Percentiles rank a stretch among this genome's conserved stretches.
Conservation (phyloP, 2,113 vertebrate genomes). For the Myotis lucifugus region DNA sequence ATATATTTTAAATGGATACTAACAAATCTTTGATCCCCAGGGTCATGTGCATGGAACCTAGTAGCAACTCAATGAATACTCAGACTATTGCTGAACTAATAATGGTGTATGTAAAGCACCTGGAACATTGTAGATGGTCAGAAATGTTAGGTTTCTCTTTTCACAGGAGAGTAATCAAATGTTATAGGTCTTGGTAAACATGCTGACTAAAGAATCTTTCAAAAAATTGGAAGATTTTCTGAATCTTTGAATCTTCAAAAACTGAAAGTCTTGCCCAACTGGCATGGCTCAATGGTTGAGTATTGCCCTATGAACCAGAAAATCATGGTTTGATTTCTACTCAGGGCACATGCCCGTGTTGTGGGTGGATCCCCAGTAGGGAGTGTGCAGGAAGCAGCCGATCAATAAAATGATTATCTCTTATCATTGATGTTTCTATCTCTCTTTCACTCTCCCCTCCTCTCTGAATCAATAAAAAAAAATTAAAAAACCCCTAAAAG, state of each 20-base stretch:
- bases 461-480: too few relatives aligned
- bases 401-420: too few relatives aligned
- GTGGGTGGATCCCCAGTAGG: too few relatives aligned
- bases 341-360: too few relatives aligned
- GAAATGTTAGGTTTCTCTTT: neutral
- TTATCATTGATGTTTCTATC: too few relatives aligned
- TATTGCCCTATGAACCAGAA: too few relatives aligned
- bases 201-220: neutral
- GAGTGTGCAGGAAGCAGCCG: too few relatives aligned
- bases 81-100: neutral
- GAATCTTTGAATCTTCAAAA: conserved; percentile 4
- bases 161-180: neutral
- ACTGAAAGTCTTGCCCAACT: neutral
- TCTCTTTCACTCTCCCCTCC: too few relatives aligned
- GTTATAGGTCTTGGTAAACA: neutral
- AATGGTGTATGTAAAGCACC: neutral
- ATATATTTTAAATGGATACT: neutral
- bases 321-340: too few relatives aligned
- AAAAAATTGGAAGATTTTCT: neutral
- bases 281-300: too few relatives aligned
- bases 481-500: neutral
- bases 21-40: neutral
- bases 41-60: neutral
- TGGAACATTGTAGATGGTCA: neutral
- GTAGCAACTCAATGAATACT: neutral